Evolutionary conservation across 2,797 vertebrate genomes (phyloP).

Genomic region (Moxostoma hubbsi): DNA sequence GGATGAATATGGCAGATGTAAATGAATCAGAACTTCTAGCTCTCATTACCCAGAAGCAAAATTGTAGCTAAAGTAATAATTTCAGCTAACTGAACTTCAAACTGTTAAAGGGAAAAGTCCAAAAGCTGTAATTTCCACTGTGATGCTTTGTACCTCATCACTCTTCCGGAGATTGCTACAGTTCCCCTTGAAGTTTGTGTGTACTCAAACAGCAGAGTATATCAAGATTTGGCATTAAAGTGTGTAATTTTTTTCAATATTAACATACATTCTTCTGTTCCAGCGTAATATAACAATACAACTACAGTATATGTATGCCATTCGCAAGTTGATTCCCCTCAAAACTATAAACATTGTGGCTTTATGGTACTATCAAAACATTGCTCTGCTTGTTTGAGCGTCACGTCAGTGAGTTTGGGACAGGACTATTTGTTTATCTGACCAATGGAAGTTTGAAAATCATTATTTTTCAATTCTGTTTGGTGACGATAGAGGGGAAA

Average conservation of each 20-base stretch:
- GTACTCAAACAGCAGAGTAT: not conserved
- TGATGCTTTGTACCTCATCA: conserved; percentile 24
- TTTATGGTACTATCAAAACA: too few species aligned
- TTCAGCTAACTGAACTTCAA: not conserved
- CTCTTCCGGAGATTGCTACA: conserved; percentile 4
- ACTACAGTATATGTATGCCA: too few species aligned
- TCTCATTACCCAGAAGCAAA: not conserved
- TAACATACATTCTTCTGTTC: too few species aligned
- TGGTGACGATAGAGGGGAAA: too few species aligned
- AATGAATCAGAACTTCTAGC: not conserved
- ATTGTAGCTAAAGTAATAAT: not conserved
- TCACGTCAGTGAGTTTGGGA: too few species aligned
- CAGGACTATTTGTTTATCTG: too few species aligned
- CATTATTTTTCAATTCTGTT: too few species aligned
- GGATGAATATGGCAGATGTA: not conserved
- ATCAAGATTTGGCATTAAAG: conserved; percentile 8
- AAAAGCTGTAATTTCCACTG: not conserved
- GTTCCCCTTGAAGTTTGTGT: not conserved
- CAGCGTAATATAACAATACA: too few species aligned
- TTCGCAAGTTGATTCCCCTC: too few species aligned
- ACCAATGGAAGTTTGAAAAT: too few species aligned
- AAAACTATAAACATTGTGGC: too few species aligned
- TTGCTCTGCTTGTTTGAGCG: too few species aligned
- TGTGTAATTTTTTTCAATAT: not conserved
- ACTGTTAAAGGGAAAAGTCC: not conserved